Conservation (phyloP, 2,113 vertebrate genomes). For the cattle (Bos taurus) region ARS-UCD2.0 NC_037334.1:75583501-75584000, state of each 20-base stretch:
- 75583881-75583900: neutral
- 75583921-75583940: neutral
- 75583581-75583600: neutral
- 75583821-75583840: neutral
- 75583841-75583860: neutral
- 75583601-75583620: neutral
- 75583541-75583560: neutral
- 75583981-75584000: neutral
- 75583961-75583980: neutral
- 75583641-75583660: neutral
- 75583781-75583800: neutral
- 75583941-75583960: neutral
- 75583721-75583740: neutral
- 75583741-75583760: neutral
- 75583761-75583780: neutral
- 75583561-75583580: neutral
- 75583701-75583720: neutral
- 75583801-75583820: neutral
- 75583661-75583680: neutral
- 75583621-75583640: accelerated
- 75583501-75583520: accelerated
- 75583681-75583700: neutral
- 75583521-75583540: neutral
- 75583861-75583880: neutral
- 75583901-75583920: neutral